Evolutionary conservation across 2,888 invertebrate species (phyloP).

Genomic region (Odiellus spinosus): DNA sequence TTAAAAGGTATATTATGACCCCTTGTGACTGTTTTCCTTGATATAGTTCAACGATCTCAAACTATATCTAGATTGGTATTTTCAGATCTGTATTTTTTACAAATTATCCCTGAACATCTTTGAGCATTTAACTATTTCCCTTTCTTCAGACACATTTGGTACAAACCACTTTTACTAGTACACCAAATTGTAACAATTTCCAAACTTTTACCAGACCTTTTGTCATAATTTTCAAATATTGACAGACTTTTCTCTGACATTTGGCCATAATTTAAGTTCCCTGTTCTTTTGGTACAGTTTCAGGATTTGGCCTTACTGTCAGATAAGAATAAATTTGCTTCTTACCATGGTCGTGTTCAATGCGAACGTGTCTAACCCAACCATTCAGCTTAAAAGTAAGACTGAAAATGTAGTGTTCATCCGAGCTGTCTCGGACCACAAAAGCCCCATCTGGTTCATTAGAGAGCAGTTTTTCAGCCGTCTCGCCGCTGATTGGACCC

Average conservation of each 20-base stretch:
- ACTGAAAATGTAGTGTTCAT: constrained; percentile 87
- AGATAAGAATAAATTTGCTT: neutral
- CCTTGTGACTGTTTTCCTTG: too few species aligned
- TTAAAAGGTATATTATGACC: too few species aligned
- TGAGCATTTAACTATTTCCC: too few species aligned
- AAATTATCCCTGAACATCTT: too few species aligned
- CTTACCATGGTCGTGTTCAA: constrained; percentile 84
- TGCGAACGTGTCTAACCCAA: constrained; percentile 72
- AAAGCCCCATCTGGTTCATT: constrained; percentile 88
- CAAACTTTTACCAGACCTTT: neutral
- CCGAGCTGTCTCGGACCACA: constrained; percentile 81
- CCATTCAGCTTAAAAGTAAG: constrained; percentile 82
- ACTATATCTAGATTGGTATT: too few species aligned
- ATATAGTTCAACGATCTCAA: too few species aligned
- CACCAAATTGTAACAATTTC: too few species aligned
- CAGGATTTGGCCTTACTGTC: neutral
- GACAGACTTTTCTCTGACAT: neutral
- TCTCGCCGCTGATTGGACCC: constrained; percentile 81
- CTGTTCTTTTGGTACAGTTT: neutral
- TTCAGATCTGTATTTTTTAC: too few species aligned
- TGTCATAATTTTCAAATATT: neutral
- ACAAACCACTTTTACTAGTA: too few species aligned
- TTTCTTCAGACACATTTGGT: too few species aligned
- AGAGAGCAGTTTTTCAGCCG: constrained; percentile 74
- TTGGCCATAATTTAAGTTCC: neutral